Conservation (phyloP, 2,797 vertebrate species). For the Hypotaenidia okinawae region DNA sequence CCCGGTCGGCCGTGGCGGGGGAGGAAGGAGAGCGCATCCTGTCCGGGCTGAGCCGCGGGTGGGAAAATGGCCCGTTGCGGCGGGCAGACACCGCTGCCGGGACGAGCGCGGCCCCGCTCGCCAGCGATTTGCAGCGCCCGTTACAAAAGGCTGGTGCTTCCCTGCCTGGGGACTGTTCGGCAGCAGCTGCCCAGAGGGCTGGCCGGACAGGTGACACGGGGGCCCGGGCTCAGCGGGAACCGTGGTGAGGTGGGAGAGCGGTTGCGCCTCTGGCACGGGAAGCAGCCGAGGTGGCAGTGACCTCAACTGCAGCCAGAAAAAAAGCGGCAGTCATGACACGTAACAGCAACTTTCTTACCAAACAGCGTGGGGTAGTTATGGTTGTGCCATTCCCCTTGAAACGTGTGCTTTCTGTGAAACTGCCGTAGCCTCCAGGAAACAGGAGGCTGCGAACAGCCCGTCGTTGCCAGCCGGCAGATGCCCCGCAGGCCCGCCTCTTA, state of each 20-base stretch:
- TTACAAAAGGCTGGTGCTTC: background rate
- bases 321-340: no score
- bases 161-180: background rate
- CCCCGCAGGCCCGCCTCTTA: background rate
- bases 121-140: background rate
- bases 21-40: no score
- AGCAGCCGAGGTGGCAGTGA: background rate
- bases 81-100: no score
- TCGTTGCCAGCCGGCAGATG: background rate
- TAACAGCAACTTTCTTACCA: background rate
- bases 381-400: background rate
- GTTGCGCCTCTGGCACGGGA: accelerated
- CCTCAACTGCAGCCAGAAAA: no score
- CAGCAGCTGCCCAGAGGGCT: background rate
- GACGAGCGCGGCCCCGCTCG: no score
- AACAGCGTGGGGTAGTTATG: background rate
- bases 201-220: background rate
- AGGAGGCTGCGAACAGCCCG: background rate
- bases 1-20: no score
- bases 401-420: background rate
- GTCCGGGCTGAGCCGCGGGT: background rate
- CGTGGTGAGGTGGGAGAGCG: no score
- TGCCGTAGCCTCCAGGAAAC: background rate
- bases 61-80: background rate
- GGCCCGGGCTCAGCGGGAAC: background rate